phyloP scores from a whole-genome alignment of 1,140 invertebrate genomes.

The Aphelenchoides fujianensis region DNA sequence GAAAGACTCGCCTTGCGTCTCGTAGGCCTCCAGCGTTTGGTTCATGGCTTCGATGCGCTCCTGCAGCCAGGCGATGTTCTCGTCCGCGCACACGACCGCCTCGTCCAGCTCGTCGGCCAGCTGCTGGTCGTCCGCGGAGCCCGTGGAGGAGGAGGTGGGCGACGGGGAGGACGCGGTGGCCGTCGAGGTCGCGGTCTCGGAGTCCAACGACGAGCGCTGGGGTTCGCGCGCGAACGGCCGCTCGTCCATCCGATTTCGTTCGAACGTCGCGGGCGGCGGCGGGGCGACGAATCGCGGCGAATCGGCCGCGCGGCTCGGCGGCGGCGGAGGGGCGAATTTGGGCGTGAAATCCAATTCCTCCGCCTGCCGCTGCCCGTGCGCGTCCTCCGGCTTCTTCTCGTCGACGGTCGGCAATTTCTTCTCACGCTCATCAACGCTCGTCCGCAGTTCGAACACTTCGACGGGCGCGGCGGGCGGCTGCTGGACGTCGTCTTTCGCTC shows the following conservation, averaged over 20 bases:
- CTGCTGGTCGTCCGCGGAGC: background rate
- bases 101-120: constrained; percentile 3
- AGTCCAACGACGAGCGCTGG: background rate
- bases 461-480: too few relatives aligned
- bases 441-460: too few relatives aligned
- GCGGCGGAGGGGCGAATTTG: background rate
- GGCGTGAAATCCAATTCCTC: background rate
- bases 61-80: constrained; percentile 13
- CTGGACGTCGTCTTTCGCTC: too few relatives aligned
- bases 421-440: too few relatives aligned
- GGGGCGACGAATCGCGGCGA: background rate
- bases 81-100: background rate
- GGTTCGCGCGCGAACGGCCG: background rate
- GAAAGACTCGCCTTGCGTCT: background rate
- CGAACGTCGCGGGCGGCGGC: too few relatives aligned
- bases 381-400: background rate
- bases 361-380: background rate
- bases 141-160: background rate
- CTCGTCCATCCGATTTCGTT: background rate
- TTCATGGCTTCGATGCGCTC: constrained; percentile 13
- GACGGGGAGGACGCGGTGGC: too few relatives aligned
- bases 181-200: background rate
- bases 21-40: constrained; percentile 13
- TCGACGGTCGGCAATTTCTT: background rate
- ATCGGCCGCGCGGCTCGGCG: too few relatives aligned